Conservation (phyloP, 2,888 invertebrate species). For the Stenoptilia bipunctidactyla region DNA sequence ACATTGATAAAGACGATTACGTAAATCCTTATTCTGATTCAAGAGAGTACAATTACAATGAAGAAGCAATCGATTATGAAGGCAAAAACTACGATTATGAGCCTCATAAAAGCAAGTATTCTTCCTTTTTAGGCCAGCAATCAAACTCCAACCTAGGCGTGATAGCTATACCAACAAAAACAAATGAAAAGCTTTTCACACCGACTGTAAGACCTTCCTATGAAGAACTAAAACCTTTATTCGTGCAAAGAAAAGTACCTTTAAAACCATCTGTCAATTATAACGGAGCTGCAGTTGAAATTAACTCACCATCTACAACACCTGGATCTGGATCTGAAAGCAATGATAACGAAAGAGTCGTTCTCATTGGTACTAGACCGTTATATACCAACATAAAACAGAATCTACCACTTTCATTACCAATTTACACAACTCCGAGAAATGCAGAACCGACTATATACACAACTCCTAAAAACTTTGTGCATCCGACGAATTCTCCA, state of each 20-base stretch:
- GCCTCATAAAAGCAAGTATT: constrained; percentile 39
- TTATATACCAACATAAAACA: constrained; percentile 34
- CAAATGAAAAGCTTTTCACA: not conserved
- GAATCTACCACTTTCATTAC: not conserved
- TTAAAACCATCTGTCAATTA: constrained; percentile 28
- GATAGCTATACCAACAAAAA: constrained; percentile 3
- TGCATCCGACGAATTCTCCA: constrained; percentile 24
- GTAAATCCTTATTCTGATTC: constrained; percentile 26
- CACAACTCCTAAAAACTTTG: constrained; percentile 14
- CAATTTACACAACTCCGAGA: constrained; percentile 1
- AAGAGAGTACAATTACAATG: constrained; percentile 40
- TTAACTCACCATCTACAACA: constrained; percentile 29
- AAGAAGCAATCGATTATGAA: constrained; percentile 39
- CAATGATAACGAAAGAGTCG: constrained; percentile 31
- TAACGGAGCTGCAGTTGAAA: constrained; percentile 20
- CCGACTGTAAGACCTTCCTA: constrained; percentile 27
- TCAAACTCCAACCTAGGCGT: constrained; percentile 13
- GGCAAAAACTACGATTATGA: constrained; percentile 27
- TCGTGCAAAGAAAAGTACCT: constrained; percentile 20
- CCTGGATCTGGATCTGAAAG: constrained; percentile 17
- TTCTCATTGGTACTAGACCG: constrained; percentile 32
- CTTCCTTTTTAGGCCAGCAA: constrained; percentile 19
- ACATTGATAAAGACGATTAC: constrained; percentile 6
- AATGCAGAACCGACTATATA: constrained; percentile 18
- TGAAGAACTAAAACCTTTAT: constrained; percentile 3